Evolutionary conservation across 2,888 invertebrate species (phyloP).

Genomic region (Pristionchus japonicus): DNA sequence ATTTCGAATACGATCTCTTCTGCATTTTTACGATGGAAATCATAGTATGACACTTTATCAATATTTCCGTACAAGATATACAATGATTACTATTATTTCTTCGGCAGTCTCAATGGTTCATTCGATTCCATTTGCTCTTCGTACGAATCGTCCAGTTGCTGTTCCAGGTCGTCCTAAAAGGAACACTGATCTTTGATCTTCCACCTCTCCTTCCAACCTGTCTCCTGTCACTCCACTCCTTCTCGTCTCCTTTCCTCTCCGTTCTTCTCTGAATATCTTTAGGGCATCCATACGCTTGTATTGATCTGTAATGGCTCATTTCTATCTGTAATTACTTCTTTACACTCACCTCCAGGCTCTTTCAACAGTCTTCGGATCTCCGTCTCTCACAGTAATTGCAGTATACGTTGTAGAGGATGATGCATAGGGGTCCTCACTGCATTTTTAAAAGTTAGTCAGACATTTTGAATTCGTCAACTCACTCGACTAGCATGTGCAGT

Average conservation of each 20-base stretch:
- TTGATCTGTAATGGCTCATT: not conserved
- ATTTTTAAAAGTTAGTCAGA: not conserved
- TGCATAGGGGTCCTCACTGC: not conserved
- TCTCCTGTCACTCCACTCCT: slow-evolving; percentile 1
- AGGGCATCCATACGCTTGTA: not conserved
- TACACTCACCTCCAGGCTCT: not conserved
- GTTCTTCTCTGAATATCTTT: not conserved
- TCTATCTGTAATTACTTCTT: not conserved
- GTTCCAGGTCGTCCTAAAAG: not conserved
- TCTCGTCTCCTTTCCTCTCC: not conserved
- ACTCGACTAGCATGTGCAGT: slow-evolving; percentile 13
- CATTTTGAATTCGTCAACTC: not conserved
- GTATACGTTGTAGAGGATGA: not conserved
- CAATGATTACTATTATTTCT: too few relatives aligned
- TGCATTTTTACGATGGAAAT: too few relatives aligned
- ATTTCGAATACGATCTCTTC: too few relatives aligned
- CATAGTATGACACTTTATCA: too few relatives aligned
- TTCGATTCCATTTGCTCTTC: not conserved
- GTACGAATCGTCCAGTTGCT: not conserved
- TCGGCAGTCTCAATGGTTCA: too few relatives aligned
- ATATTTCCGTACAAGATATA: too few relatives aligned
- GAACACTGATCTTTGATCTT: not conserved
- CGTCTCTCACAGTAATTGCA: not conserved
- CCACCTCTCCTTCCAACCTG: not conserved
- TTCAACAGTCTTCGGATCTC: not conserved